Base-by-base conservation (phyloP, 2,797 vertebrate species). In the Schizopygopsis malacanthus region DNA sequence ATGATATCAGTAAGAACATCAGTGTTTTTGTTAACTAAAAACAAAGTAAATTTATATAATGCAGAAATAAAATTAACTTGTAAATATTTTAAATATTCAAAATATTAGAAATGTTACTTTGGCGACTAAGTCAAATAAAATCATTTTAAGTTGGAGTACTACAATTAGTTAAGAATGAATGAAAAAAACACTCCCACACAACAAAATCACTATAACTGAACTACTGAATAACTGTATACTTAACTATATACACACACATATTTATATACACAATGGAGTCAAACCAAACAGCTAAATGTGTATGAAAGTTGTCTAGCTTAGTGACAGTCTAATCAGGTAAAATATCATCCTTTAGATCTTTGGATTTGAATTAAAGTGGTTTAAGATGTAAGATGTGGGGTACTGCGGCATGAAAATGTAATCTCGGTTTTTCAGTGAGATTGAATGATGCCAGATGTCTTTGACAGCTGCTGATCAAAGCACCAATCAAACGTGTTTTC, bases 381-480 rank as follows among this genome's bases (percentile, higher is more conserved):
- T 76, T 76, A 76, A 50, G 12, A 18, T 59, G n/a, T 28, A 56
- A 71, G 37, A 71, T 71, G 67, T 59, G 9, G 37, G 67, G 37
- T 82, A 28, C 9, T 71, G 39, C 12, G 0, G 56, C 1, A 0
- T 76, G 45, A 65, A 83, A 75, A 47, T 67, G 6, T 18, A 6
- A 43, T 56, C 47, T 69, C 4, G 15, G 8, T 56, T 76, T 69
- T 41, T 77, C 33, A 56, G 12, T 43, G 9, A 45, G 37, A 47
- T 22, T 85, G 50, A 85, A 85, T 59, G 65, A 79, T 79, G 20
- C 20, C 72, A 77, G 65, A 59, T 85, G 75, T 47, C 65, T 85
- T 41, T 61, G 37, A 79, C 83, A 79, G 83, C 63, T 79, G 75
- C 65, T 84, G 75, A 84, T 84, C 75, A 84, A 79, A 85, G 83